Conservation (phyloP, 2,113 vertebrate species). For the Apistogramma diplotaenia region DNA sequence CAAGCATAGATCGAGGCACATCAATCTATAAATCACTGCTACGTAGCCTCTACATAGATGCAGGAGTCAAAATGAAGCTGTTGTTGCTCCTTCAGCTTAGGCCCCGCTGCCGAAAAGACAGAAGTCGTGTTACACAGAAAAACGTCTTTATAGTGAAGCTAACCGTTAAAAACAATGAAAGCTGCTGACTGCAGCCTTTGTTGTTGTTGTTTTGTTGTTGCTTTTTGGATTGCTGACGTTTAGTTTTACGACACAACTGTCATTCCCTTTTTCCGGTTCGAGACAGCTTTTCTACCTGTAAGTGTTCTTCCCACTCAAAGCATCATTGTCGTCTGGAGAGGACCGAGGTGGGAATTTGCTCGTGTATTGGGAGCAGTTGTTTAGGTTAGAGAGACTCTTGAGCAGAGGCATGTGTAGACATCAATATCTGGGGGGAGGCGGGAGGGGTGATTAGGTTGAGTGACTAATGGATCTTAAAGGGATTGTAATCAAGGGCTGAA, state of each 20-base stretch:
- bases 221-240: too few species aligned
- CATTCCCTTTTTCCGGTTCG: not conserved
- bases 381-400: conserved; percentile 42
- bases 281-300: not conserved
- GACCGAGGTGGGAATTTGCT: not conserved
- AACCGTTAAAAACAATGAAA: too few species aligned
- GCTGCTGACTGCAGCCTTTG: too few species aligned
- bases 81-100: not conserved
- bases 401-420: conserved; percentile 15
- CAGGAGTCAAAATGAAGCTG: not conserved
- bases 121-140: too few species aligned
- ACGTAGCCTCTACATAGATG: not conserved
- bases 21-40: not conserved
- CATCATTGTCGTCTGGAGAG: not conserved
- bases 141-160: too few species aligned
- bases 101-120: not conserved
- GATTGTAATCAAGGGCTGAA: conserved; percentile 61
- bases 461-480: conserved; percentile 56
- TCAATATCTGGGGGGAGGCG: conserved; percentile 45
- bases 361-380: conserved; percentile 17
- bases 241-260: not conserved
- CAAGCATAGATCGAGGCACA: not conserved
- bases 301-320: not conserved
- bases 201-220: too few species aligned
- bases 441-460: conserved; percentile 44